These are phyloP conservation scores for Tetranychus truncatus DNA, from an alignment of 2,888 invertebrate species.

Conservation along the genomic window DNA sequence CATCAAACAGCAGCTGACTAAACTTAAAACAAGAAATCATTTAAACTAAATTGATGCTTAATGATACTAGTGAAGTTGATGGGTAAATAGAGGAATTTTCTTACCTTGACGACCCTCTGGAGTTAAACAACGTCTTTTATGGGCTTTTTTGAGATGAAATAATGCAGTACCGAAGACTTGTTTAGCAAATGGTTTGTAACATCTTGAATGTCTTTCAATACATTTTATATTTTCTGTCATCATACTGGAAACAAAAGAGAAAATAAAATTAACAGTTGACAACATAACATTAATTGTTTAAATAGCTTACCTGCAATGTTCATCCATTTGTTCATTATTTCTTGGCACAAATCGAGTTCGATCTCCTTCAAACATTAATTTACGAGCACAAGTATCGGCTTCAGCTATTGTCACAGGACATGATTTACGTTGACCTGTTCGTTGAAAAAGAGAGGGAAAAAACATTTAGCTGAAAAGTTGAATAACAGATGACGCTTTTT, in stretches of 20 bases:
- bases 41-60: not conserved
- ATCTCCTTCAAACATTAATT: slow-evolving; percentile 14
- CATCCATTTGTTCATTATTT: not conserved
- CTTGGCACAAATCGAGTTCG: slow-evolving; percentile 7
- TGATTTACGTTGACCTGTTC: slow-evolving; percentile 4
- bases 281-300: not conserved
- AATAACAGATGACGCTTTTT: too few relatives aligned
- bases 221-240: slow-evolving; percentile 12
- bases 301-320: slow-evolving; percentile 13
- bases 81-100: not conserved
- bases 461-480: too few relatives aligned
- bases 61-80: too few relatives aligned
- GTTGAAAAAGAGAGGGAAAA: too few relatives aligned
- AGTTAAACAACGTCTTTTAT: slow-evolving; percentile 2
- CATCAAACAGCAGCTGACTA: not conserved
- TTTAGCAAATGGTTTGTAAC: slow-evolving; percentile 6
- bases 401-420: slow-evolving; percentile 2
- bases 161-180: slow-evolving; percentile 8
- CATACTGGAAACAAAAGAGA: not conserved
- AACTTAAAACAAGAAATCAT: not conserved
- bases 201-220: slow-evolving; percentile 9
- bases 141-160: slow-evolving; percentile 9
- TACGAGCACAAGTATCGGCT: slow-evolving; percentile 11
- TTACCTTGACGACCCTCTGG: slow-evolving; percentile 8
- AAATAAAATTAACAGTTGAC: not conserved